phyloP scores from a whole-genome alignment of 37 sponge, comb jelly and placozoan species.

The Ianthella basta region DNA sequence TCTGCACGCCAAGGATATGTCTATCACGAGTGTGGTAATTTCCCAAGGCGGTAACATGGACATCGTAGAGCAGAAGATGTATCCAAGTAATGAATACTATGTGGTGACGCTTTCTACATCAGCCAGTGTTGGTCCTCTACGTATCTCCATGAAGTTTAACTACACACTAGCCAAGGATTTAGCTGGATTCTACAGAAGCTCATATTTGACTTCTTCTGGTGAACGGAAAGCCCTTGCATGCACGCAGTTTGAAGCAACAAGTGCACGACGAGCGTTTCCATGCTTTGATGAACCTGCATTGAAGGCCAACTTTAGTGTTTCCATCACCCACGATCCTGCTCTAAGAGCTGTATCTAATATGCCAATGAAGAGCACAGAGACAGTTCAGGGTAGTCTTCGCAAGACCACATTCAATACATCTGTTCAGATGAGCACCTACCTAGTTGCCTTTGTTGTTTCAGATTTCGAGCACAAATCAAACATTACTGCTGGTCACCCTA shows the following conservation, averaged over 20 bases:
- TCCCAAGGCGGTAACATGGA: background rate
- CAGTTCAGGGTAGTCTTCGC: background rate
- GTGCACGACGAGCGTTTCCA: conserved; percentile 95
- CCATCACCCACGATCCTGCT: conserved; percentile 56
- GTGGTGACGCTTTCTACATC: conserved; percentile 41
- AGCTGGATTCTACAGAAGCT: conserved; percentile 86
- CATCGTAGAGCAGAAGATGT: background rate
- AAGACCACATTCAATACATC: conserved; percentile 76
- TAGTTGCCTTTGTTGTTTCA: conserved; percentile 95
- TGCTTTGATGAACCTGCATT: conserved; percentile 97
- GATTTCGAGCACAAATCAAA: conserved; percentile 58
- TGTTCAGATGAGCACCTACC: conserved; percentile 92
- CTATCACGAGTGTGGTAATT: conserved; percentile 15
- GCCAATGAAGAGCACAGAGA: conserved; percentile 39
- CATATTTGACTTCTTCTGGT: conserved; percentile 51
- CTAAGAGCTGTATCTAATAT: conserved; percentile 82
- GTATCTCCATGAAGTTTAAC: conserved; percentile 46
- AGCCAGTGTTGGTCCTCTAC: background rate
- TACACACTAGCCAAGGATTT: conserved; percentile 63
- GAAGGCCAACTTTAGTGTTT: conserved; percentile 91
- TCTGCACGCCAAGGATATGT: conserved; percentile 75
- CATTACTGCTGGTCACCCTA: background rate
- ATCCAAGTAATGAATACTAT: conserved; percentile 59
- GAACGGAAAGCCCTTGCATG: conserved; percentile 64
- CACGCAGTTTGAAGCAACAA: conserved; percentile 96